Evolutionary conservation across 2,113 vertebrate genomes (phyloP), one percentile per base, ranked within the genome.

Genomic region (Neolamprologus longior): DNA sequence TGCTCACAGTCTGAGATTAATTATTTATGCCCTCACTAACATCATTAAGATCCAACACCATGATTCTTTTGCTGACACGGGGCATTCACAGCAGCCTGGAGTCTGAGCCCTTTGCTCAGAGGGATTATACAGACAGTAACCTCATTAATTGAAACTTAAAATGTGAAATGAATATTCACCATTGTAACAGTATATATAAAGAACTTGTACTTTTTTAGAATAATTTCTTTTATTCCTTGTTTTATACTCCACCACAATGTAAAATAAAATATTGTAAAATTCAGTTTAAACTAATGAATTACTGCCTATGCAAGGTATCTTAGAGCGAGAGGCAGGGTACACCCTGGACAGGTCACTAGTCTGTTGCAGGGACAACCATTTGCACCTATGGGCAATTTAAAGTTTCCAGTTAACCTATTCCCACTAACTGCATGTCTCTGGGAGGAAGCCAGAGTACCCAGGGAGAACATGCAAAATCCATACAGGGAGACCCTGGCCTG

Each of bases 91-190:
- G 61, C 19, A 66, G 33, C 33, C 61, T 37, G 10, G 33, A 66
- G 33, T 66, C 61, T 37, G 58, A 63, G 58, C 5, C 58, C 58
- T 63, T 63, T 63, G 28, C 28, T 63, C 28, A 33, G 28, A 63
- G 4, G 58, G 58, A 63, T 63, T 63, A 63, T 7, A 63, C 58
- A 63, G 58, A 63, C 58, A 63, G 28, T 63, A 63, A 63, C 58
- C 28, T 63, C 58, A 33, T 19, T 63, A 63, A 63, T 37, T 68
- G 63, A 68, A 68, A 68, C 35, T 68, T 68, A 21, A 40, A 68
- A 8, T 40, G 35, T 68, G 35, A 14, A 68, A 37, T 68, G 11
- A 40, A 21, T 40, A 40, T 68, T 0, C 63, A 40, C 63, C 1
- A 68, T 21, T 68, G 63, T 68, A 1, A 68, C 7, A 68, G n/a